Conservation (phyloP, 2,113 vertebrate species). For the Murina feae region DNA sequence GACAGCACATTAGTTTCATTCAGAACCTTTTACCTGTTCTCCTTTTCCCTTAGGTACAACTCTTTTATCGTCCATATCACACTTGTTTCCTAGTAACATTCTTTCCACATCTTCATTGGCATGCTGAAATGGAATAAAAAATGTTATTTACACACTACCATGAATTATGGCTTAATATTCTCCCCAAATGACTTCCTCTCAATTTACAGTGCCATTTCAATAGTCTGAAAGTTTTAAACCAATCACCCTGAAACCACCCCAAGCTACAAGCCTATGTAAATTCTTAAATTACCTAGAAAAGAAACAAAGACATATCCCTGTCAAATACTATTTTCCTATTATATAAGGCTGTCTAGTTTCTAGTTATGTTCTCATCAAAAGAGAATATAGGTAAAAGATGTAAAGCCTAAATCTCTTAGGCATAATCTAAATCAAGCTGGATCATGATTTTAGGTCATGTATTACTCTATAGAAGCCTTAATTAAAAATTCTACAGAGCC, state of each 20-base stretch:
- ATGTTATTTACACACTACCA: not conserved
- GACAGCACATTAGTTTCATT: not conserved
- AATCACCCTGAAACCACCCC: not conserved
- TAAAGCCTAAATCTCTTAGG: not conserved
- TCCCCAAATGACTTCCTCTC: not conserved
- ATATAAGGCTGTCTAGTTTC: not conserved
- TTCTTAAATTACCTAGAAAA: not conserved
- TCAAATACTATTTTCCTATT: not conserved
- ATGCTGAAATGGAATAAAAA: conserved; percentile 85
- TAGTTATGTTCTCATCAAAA: not conserved
- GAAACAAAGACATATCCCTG: not conserved
- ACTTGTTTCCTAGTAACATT: conserved; percentile 99
- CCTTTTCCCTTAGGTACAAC: conserved; percentile 97
- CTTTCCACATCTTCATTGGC: conserved; percentile 99
- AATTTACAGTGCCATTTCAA: not conserved
- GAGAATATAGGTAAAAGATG: not conserved
- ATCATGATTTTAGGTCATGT: not conserved
- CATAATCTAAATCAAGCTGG: not conserved
- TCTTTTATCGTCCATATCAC: conserved; percentile 99
- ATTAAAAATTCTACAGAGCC: not conserved
- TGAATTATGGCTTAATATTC: not conserved
- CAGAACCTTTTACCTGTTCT: conserved; percentile 89
- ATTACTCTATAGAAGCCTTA: not conserved
- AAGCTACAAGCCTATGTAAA: not conserved
- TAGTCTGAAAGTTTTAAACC: conserved; percentile 22